Base-by-base conservation (phyloP, 1,140 invertebrate species). In the Bombyx mandarina region DNA sequence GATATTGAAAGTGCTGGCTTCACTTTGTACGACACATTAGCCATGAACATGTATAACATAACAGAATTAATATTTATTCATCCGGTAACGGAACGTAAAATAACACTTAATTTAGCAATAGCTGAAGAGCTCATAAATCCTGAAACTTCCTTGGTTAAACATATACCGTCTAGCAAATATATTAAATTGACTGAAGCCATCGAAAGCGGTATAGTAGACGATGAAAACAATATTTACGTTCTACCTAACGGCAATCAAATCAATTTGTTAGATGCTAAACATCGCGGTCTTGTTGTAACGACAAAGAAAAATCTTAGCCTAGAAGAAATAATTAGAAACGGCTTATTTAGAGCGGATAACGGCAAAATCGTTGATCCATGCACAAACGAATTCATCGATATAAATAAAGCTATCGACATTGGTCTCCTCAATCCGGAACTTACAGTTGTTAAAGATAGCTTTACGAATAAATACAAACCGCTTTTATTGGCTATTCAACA, bases 1-100 rank as follows among this genome's bases (percentile, higher is more conserved):
- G 95, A 97, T 73, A 95, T 96, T 63, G 95, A 97, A 88, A 93
- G 91, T 56, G 91, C 93, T 26, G 92, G 92, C 54, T 95, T 96
- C 73, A 92, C 92, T 45, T 79, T 99, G 3, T 94, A 97, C 66
- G 95, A 98, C 76, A 91, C 93, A 8, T 80, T 98, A 45, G 88
- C 92, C 50, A 94, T 96, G 91, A 93, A 94, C 59, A 90, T 97
- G 64, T 97, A 95, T 75, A 91, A 96, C 65, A 76, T 90, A 3
- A 83, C 91, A 35, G 92, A 92, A 51, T 91, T 93, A 10, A 89
- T 91, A 62, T 94, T 98, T 72, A 88, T 94, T 8, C 94, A 98
- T 82, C 97, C 97, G 2, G 91, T 92, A 1, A 94, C 91, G 12
- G 94, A 94, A 44, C 91, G 93, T 65, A 91, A 91, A 73, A 88